Evolutionary conservation across 92 coral and sea anemone species (phyloP).

Genomic region (Epizoanthus ramosus): DNA sequence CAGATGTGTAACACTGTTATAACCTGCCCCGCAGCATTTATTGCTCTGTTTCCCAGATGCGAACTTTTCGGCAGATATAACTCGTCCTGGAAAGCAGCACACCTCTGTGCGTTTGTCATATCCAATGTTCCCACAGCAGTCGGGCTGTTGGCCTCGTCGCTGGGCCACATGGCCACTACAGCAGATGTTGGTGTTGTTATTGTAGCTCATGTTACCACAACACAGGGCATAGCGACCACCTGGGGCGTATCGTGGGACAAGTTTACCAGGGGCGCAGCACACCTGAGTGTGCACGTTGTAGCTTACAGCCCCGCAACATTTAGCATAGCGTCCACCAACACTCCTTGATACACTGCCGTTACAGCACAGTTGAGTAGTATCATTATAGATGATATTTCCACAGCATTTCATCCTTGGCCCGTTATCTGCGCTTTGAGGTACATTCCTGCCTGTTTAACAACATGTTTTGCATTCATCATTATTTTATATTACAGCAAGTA

Average conservation of each 20-base stretch:
- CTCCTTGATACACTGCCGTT: constrained; percentile 16
- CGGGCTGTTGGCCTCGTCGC: constrained; percentile 21
- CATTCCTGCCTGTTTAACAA: constrained; percentile 11
- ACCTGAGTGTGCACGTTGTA: constrained; percentile 43
- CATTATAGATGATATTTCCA: constrained; percentile 22
- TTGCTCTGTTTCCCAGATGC: constrained; percentile 26
- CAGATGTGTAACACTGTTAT: constrained; percentile 24
- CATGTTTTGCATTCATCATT: not conserved
- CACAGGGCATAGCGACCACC: constrained; percentile 44
- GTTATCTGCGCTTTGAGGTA: not conserved
- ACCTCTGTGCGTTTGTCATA: constrained; percentile 41
- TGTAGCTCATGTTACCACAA: constrained; percentile 40
- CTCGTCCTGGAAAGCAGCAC: constrained; percentile 40
- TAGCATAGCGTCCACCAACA: constrained; percentile 17
- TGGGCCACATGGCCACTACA: constrained; percentile 40
- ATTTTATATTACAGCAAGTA: no score
- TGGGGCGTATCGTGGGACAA: constrained; percentile 38
- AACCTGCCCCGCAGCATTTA: constrained; percentile 42
- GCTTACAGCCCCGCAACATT: constrained; percentile 34
- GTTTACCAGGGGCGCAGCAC: constrained; percentile 37
- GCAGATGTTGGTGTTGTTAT: constrained; percentile 38
- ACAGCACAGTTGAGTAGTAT: constrained; percentile 39
- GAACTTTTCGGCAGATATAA: not conserved
- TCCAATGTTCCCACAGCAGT: constrained; percentile 47
- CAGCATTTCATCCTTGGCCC: constrained; percentile 35